These are phyloP conservation scores for Cladorhizidae sp. DNA, from an alignment of 37 sponge, comb jelly and placozoan genomes.

Conservation along the genomic window DNA sequence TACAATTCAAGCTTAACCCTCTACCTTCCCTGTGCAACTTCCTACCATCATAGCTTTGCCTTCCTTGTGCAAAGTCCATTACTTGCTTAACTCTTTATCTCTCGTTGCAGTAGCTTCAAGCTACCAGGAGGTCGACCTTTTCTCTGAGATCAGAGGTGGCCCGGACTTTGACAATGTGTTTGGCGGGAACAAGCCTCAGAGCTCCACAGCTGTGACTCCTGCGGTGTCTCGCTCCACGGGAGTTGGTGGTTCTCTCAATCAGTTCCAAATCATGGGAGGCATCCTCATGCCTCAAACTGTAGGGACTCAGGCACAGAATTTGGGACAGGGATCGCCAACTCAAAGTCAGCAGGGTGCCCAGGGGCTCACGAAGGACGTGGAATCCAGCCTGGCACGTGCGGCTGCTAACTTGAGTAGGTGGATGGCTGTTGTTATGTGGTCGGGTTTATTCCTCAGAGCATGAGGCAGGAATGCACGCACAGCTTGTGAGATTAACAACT, in stretches of 20 bases:
- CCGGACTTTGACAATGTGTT: constrained; percentile 42
- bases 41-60: too few relatives aligned
- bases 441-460: too few relatives aligned
- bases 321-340: neutral
- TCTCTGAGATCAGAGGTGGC: constrained; percentile 33
- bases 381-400: constrained; percentile 37
- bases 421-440: neutral
- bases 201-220: neutral
- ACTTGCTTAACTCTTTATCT: too few relatives aligned
- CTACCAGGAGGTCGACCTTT: constrained; percentile 65
- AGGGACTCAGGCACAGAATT: constrained; percentile 22
- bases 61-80: too few relatives aligned
- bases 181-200: neutral
- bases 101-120: constrained; percentile 11
- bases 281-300: constrained; percentile 47
- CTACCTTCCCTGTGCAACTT: too few relatives aligned
- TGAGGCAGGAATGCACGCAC: too few relatives aligned
- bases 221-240: neutral
- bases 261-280: constrained; percentile 31
- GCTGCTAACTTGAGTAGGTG: constrained; percentile 47
- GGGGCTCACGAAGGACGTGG: constrained; percentile 37
- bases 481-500: too few relatives aligned
- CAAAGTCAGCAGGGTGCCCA: neutral
- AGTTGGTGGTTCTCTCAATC: neutral
- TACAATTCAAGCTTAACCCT: too few relatives aligned